Conservation (phyloP, 2,113 vertebrate species). For the Uropsilus gracilis region DNA sequence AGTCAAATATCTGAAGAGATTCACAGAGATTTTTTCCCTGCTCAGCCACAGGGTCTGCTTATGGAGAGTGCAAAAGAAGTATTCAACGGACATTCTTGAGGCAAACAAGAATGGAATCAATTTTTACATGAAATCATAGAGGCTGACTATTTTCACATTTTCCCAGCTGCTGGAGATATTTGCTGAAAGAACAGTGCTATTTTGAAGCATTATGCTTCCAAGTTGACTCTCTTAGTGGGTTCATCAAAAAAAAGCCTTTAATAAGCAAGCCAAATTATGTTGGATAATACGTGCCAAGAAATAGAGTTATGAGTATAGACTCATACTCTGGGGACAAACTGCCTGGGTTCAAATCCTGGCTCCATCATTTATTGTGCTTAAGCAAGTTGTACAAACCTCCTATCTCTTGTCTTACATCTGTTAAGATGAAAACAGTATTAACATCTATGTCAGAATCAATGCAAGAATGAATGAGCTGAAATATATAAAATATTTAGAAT, state of each 20-base stretch:
- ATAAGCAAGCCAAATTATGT: background rate
- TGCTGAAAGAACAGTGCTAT: slow-evolving; percentile 54
- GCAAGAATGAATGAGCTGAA: background rate
- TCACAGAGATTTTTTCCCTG: slow-evolving; percentile 3
- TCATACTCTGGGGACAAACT: background rate
- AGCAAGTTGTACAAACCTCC: background rate
- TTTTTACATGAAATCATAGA: slow-evolving; percentile 57
- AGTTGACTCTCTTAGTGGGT: background rate
- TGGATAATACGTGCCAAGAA: slow-evolving; percentile 19
- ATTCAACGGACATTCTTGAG: slow-evolving; percentile 48
- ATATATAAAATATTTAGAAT: background rate
- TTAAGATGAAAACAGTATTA: slow-evolving; percentile 3
- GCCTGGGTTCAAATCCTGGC: slow-evolving; percentile 32
- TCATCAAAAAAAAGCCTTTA: slow-evolving; percentile 53
- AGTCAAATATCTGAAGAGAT: background rate
- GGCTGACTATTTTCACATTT: slow-evolving; percentile 51
- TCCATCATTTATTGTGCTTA: background rate
- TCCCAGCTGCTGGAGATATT: slow-evolving; percentile 56
- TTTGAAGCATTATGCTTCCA: slow-evolving; percentile 51
- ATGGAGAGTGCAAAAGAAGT: background rate
- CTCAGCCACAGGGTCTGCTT: background rate
- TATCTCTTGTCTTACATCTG: background rate
- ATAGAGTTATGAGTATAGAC: background rate
- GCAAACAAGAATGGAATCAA: slow-evolving; percentile 60
- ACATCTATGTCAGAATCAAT: background rate